A percentile compares a stretch with the other conserved stretches of the same genome.
These are phyloP conservation scores for Synanthedon tipuliformis DNA, from an alignment of 2,888 invertebrate species.

Conservation along the genomic window DNA sequence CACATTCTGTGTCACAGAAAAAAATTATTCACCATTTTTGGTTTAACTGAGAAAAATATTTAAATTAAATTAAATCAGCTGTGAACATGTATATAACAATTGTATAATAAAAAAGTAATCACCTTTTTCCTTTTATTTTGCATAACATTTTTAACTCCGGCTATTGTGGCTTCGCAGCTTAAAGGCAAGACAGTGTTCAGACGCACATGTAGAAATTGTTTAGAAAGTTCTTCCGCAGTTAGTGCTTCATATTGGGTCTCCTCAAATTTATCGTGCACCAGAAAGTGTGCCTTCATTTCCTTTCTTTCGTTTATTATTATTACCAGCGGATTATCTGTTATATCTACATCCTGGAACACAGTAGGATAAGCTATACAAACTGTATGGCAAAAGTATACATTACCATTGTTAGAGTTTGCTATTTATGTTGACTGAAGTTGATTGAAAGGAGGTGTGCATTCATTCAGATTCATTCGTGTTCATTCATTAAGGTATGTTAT, in stretches of 20 bases:
- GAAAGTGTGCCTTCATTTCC: conserved; percentile 74
- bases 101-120: conserved; percentile 7
- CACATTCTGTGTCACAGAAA: too few relatives aligned
- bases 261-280: conserved; percentile 79
- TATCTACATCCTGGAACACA: conserved; percentile 74
- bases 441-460: too few relatives aligned
- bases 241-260: conserved; percentile 74
- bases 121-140: conserved; percentile 75
- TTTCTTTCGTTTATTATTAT: conserved; percentile 65
- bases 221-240: conserved; percentile 72
- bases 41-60: background rate
- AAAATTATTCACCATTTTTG: too few relatives aligned
- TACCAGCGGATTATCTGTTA: conserved; percentile 83
- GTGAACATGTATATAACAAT: background rate
- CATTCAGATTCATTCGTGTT: too few relatives aligned
- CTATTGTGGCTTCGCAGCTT: conserved; percentile 69
- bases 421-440: too few relatives aligned
- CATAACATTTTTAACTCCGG: conserved; percentile 73
- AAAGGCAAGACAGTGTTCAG: conserved; percentile 75
- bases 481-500: too few relatives aligned
- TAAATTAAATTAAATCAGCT: too few relatives aligned
- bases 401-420: too few relatives aligned
- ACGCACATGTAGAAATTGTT: conserved; percentile 78
- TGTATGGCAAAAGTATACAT: too few relatives aligned
- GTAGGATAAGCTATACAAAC: background rate